Conservation (phyloP, 2,888 invertebrate genomes). For the Protula sp. region DNA sequence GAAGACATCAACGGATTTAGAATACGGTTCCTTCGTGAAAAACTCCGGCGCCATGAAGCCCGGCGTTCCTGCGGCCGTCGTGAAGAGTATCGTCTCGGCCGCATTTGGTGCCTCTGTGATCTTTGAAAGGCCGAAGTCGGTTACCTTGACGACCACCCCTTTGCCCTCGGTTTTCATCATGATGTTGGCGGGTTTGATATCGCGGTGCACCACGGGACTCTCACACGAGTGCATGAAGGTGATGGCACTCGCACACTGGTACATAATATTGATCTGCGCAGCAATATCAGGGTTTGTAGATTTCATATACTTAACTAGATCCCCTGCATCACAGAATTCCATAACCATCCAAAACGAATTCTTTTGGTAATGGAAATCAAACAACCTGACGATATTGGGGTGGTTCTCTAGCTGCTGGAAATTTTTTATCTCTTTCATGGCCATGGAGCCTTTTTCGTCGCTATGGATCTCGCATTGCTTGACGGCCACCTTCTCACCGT, state of each 20-base stretch:
- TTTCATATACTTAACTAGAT: neutral
- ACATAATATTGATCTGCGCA: neutral
- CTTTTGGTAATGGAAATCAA: conserved; percentile 4
- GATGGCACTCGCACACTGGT: neutral
- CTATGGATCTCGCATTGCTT: neutral
- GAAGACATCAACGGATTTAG: neutral
- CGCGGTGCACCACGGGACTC: conserved; percentile 1
- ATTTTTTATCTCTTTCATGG: conserved; percentile 4
- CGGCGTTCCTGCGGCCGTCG: neutral
- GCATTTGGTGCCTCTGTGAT: neutral
- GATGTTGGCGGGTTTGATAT: neutral
- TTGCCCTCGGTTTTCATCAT: neutral
- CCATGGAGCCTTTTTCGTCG: neutral
- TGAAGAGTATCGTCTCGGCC: neutral
- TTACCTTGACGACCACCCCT: neutral
- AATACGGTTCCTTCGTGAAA: neutral
- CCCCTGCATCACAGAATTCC: conserved; percentile 4
- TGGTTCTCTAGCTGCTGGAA: conserved; percentile 1
- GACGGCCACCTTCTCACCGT: neutral
- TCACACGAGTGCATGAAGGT: neutral
- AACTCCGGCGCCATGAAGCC: conserved; percentile 4
- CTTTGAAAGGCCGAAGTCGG: conserved; percentile 1
- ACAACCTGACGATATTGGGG: neutral
- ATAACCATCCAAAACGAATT: conserved; percentile 3
- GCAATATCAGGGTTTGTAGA: neutral